Conservation (phyloP, 2,797 vertebrate genomes). For the Cuniculus paca region DNA sequence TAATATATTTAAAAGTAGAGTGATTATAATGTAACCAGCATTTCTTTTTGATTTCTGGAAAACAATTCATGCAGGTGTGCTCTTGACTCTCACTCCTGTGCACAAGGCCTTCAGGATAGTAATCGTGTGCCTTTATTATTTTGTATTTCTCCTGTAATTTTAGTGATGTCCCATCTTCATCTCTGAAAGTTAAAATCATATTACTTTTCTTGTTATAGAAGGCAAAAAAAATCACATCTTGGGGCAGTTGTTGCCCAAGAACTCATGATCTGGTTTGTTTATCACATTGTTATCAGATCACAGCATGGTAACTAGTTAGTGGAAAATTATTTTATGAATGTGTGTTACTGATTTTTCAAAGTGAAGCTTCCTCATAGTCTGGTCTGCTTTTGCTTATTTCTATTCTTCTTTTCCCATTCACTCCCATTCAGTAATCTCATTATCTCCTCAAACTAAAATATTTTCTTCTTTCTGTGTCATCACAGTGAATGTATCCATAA, state of each 20-base stretch:
- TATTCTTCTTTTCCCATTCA: not conserved
- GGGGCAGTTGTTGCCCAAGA: not conserved
- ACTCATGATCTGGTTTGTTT: not conserved
- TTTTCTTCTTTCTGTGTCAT: not conserved
- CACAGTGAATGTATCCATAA: not conserved
- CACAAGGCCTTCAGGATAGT: not conserved
- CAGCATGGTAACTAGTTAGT: not conserved
- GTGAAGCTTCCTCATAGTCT: not conserved
- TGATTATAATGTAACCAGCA: not conserved
- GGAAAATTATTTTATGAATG: not conserved
- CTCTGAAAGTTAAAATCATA: not conserved
- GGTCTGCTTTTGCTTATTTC: not conserved
- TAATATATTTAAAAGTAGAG: not conserved
- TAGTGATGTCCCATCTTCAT: not conserved
- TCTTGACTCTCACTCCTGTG: not conserved
- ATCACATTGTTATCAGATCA: not conserved
- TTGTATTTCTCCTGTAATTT: not conserved
- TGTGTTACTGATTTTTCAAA: conserved; percentile 14
- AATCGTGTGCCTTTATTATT: not conserved
- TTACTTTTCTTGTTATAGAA: not conserved
- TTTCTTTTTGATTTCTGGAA: not conserved
- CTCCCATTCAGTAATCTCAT: not conserved
- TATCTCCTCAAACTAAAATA: not conserved
- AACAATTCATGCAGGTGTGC: not conserved
- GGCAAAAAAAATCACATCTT: not conserved